Evolutionary conservation across 2,888 invertebrate species (phyloP), one percentile per base, ranked within the genome.

Genomic region (Lobophora halterata): DNA sequence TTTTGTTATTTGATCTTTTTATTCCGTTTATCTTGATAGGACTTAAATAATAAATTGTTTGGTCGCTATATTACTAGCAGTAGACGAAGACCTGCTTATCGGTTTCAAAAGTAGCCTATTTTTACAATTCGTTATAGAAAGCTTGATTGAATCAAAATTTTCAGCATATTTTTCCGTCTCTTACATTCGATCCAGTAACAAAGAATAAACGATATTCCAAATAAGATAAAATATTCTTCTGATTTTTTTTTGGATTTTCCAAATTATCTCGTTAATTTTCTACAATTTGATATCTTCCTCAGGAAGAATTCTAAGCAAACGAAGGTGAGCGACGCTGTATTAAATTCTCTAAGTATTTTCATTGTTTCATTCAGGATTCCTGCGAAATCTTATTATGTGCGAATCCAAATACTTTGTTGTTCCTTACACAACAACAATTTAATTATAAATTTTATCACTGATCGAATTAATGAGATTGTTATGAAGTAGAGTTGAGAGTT

Each of bases 331-430:
- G 20, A 18, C 27, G 42, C 41, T 35, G 42, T 52, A 52, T 52
- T 46, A 48, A 48, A 52, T 49, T 49, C 36, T 39, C 36, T 23
- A 49, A 52, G 46, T 48, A 52, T 49, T 49, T 52, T 44, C 52
- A 45, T 52, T 45, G 35, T 36, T 34, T 35, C 21, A 18, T 38
- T 23, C 31, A 25, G 24, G 31, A 43, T 49, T 46, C 30, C 31
- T 24, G 10, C 12, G 27, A 43, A 37, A 45, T 47, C 17, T 46
- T 41, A 52, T 31, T 44, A 11, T 20, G 12, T 40, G 10, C 21
- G 31, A 31, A 39, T 31, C 34, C 16, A 30, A 46, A 42, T 52
- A 37, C 44, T 50, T 46, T 37, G 30, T 3, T 33, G 26, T 27
- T 36, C 26, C 32, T 33, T 24, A 18, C 8, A 25, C n/a, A n/a